Evolutionary conservation across 2,113 vertebrate species (phyloP), one percentile per base, ranked within the genome.

Genomic region (Carassius auratus): DNA sequence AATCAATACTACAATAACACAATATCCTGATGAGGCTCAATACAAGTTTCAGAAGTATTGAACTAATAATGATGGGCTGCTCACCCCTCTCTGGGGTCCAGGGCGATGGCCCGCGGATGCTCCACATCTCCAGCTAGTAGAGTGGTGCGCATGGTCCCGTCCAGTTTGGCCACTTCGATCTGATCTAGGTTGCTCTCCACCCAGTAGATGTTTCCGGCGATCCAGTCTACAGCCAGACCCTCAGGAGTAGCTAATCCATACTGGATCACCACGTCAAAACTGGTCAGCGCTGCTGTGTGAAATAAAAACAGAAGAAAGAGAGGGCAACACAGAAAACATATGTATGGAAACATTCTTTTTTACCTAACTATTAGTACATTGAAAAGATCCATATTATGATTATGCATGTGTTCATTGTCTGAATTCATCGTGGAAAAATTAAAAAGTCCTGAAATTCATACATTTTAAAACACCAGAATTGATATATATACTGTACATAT

Each of bases 171-270:
- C 90, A 99, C 98, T 82, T 99, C 98, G 0, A 99, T 99, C 94
- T 99, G 98, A 92, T 99, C 98, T 92, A 99, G 93, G 93, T 99
- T 99, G 91, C 98, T 99, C 93, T 99, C 98, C 84, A 99, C 98
- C 98, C 98, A 99, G 94, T 99, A 99, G 93, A 99, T 99, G 92
- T 99, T 99, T 88, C 98, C 97, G 0, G 98, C 98, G 4, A 99
- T 99, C 98, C 98, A 99, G 93, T 99, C 98, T 66, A 99, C 97
- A 0, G 97, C 97, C 93, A 99, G 92, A 1, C 98, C 98, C 92
- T 99, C 97, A 0, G 98, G 98, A 0, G 98, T 99, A 42, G 98
- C 97, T 91, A 99, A 91, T 3, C 98, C 98, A 0, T 99, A 97
- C 94, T 99, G 97, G 87, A 99, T 98, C 19, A 99, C 97, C 89